Base-by-base conservation (phyloP, 2,113 vertebrate species). In the Rhynchomys soricoides region DNA sequence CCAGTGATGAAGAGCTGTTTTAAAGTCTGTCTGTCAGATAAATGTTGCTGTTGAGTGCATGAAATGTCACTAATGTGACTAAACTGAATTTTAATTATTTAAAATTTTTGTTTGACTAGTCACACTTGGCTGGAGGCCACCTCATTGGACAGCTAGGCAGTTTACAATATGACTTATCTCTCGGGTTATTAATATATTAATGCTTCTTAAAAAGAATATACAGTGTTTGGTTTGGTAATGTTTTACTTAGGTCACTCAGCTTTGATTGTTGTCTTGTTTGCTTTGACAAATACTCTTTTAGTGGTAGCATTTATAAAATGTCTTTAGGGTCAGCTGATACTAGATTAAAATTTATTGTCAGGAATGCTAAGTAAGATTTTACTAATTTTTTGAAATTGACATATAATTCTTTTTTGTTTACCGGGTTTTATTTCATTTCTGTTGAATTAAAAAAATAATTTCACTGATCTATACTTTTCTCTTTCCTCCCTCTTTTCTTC, bases 81-180 rank as follows among this genome's bases (percentile, higher is more conserved):
- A 59, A 90, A 82, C 7, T 82, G 62, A 93, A 81, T 92, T 95
- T 94, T 96, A 95, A 48, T 96, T 75, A 95, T 79, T 82, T 86
- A 90, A 90, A 79, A 66, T 95, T 91, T 89, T 68, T 88, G 66
- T 88, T 83, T 96, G 93, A 93, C 71, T 78, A 93, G 71, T 29
- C 37, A 50, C 16, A 71, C 52, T 16, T 89, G 90, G 29, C 73
- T 95, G 22, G 26, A 90, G 10, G 85, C 66, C 73, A 26, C n/a
- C 37, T 34, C 62, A 77, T 66, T 95, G 8, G n/a, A 77, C 37
- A 91, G 93, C 8, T 50, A 92, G 45, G 77, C 45, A 91, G n/a
- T 96, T 75, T 89, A 93, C 70, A 94, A 31, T 22, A 48, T 78
- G 48, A 74, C 12, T 94, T 91, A 94, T 45, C 22, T 29, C 37